Evolutionary conservation across 1,140 invertebrate genomes (phyloP).

Genomic region (Harpegnathos saltator): DNA sequence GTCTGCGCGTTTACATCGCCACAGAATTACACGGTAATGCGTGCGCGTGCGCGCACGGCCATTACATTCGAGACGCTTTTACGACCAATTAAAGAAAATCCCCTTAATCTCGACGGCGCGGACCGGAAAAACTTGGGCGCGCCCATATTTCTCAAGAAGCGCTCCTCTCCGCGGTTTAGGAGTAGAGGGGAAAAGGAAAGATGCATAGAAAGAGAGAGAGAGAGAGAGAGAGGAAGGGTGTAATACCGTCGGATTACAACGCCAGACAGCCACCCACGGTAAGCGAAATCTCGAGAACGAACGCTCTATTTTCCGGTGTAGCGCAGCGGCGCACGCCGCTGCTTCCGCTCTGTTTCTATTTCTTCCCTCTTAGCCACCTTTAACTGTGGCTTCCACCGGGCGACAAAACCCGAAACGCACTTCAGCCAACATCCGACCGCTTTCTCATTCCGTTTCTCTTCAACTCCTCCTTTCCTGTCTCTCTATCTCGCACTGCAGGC

Average conservation of each 20-base stretch:
- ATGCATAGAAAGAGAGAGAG: constrained; percentile 1
- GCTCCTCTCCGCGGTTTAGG: neutral
- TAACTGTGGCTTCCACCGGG: neutral
- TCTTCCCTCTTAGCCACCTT: neutral
- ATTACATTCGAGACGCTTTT: constrained; percentile 38
- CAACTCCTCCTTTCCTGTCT: neutral
- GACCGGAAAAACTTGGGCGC: constrained; percentile 40
- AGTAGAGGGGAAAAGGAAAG: neutral
- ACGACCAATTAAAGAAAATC: constrained; percentile 50
- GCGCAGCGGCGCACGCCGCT: neutral
- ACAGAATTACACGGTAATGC: constrained; percentile 25
- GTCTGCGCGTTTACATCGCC: constrained; percentile 40
- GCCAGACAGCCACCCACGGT: constrained; percentile 35
- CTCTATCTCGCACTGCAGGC: neutral
- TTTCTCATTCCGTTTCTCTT: neutral
- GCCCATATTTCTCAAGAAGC: constrained; percentile 42
- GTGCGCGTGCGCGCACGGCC: neutral
- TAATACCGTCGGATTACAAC: constrained; percentile 64
- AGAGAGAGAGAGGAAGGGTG: neutral
- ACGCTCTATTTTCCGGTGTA: constrained; percentile 48
- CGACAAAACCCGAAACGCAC: constrained; percentile 1
- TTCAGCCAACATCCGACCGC: neutral
- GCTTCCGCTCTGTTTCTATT: constrained; percentile 7
- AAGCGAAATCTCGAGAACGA: constrained; percentile 66
- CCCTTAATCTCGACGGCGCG: constrained; percentile 46